Evolutionary conservation across 2,113 vertebrate genomes (phyloP).

Genomic region (Oxyruncus cristatus): DNA sequence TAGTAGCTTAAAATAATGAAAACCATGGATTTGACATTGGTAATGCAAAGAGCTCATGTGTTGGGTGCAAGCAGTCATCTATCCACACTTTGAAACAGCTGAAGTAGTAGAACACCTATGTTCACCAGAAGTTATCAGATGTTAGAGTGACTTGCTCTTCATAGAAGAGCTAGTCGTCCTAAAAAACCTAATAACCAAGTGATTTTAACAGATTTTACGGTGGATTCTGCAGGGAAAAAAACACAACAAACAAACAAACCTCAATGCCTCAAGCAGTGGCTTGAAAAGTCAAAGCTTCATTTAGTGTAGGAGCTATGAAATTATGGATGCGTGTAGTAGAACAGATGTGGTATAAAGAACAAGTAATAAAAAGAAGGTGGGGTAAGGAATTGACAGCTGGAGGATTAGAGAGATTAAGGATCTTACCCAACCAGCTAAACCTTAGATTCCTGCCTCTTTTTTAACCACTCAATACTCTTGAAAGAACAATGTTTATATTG

Average conservation of each 20-base stretch:
- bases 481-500: background rate
- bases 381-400: background rate
- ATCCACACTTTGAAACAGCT: background rate
- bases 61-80: background rate
- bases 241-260: background rate
- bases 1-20: background rate
- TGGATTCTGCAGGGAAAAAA: background rate
- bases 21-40: background rate
- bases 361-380: background rate
- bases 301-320: background rate
- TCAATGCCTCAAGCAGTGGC: background rate
- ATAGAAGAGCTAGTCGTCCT: background rate
- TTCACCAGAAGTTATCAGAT: background rate
- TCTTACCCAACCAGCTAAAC: background rate
- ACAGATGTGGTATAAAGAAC: background rate
- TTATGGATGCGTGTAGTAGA: background rate
- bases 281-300: background rate
- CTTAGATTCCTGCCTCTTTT: background rate
- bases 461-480: background rate
- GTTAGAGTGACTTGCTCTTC: background rate
- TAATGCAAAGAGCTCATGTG: background rate
- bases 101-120: background rate
- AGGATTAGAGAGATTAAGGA: background rate
- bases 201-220: background rate
- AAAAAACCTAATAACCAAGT: background rate